Evolutionary conservation across 2,113 vertebrate genomes (phyloP), one percentile per base, ranked within the genome.

Genomic region (Cebus imitator): DNA sequence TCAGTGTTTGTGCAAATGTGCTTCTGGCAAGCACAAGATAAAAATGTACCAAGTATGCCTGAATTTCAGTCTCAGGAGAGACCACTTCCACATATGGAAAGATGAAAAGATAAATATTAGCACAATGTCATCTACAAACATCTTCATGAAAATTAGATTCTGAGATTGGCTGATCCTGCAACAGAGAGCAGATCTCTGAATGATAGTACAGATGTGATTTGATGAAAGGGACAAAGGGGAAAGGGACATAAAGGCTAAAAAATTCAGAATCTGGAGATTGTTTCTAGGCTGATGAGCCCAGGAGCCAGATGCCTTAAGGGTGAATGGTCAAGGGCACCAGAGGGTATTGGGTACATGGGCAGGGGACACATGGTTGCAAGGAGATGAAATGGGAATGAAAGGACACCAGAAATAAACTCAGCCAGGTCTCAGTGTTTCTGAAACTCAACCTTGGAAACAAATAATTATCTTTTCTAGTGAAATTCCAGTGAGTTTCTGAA

Each of bases 31-130:
- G 45, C 50, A 90, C 37, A 80, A 76, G 37, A 84, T 32, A 90
- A 96, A 96, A 93, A 57, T 8, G 50, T 93, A 66, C 79, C 86
- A 93, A 50, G 27, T 70, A 43, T 80, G n/a, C 50, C 78, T 91
- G 40, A 92, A 48, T 87, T 94, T 91, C 68, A 48, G 32, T 75
- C 73, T 96, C 73, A 89, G 1, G 70, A 76, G 85, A 93, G 82
- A 76, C n/a, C 35, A 76, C 23, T 91, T 75, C 32, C 37, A 91
- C 68, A 93, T n/a, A 45, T 30, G 35, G 72, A 84, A 94, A 93
- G 61, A 88, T 61, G 32, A 86, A 64, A 30, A 85, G 25, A 80
- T 58, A 94, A 85, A 32, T 90, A 88, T 80, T 45, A 95, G 90
- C 43, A 83, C 8, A 35, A 17, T 43, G 37, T n/a, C 45, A 91